A percentile compares a stretch with the other conserved stretches of the same genome.
Conservation (phyloP, 2,888 invertebrate genomes). For the Gastrophysa polygoni region DNA sequence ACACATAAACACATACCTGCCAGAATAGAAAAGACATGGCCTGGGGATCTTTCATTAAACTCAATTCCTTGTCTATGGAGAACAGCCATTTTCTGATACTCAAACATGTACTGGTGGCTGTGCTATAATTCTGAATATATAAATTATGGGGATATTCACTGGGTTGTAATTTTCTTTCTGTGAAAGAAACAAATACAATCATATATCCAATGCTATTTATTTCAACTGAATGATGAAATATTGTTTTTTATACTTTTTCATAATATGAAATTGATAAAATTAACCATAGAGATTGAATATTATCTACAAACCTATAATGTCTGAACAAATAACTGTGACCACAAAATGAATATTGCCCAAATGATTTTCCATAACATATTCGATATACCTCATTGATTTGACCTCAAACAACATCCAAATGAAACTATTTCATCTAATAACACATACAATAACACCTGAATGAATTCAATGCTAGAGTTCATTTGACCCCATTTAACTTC, state of each 20-base stretch:
- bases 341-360: too few relatives aligned
- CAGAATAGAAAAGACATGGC: conserved; percentile 87
- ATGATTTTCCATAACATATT: too few relatives aligned
- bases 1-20: too few relatives aligned
- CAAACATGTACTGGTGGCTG: conserved; percentile 94
- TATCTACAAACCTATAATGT: too few relatives aligned
- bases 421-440: background rate
- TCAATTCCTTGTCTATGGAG: conserved; percentile 71
- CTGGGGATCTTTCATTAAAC: conserved; percentile 69
- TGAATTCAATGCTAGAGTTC: too few relatives aligned
- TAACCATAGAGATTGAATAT: too few relatives aligned
- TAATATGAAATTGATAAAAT: too few relatives aligned
- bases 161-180: conserved; percentile 90
- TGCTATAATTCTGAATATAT: conserved; percentile 99
- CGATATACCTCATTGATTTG: too few relatives aligned
- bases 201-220: too few relatives aligned
- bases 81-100: conserved; percentile 89
- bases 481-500: too few relatives aligned
- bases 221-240: background rate
- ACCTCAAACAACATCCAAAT: too few relatives aligned
- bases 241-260: background rate
- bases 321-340: too few relatives aligned
- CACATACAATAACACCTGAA: background rate
- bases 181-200: background rate
- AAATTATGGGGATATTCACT: conserved; percentile 96